These are phyloP conservation scores for Calephelis virginiensis DNA, from an alignment of 1,140 invertebrate species.

Conservation along the genomic window DNA sequence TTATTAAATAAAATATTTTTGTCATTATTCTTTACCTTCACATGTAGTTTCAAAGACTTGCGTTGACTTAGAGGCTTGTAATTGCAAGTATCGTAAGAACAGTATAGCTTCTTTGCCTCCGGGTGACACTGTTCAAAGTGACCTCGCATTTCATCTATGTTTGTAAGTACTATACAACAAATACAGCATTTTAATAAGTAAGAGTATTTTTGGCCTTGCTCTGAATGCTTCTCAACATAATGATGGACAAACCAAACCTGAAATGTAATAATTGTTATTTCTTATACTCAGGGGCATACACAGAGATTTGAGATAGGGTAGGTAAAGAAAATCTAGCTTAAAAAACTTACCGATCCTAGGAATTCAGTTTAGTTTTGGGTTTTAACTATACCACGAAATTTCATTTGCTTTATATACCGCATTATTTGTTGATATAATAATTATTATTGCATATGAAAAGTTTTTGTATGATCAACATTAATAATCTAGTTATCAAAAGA, in stretches of 20 bases:
- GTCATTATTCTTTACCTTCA: conserved; percentile 48
- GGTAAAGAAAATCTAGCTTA: too few relatives aligned
- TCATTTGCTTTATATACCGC: too few relatives aligned
- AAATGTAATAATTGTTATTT: conserved; percentile 27
- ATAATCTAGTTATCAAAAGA: too few relatives aligned
- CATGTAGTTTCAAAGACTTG: conserved; percentile 68
- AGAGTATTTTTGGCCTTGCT: conserved; percentile 25
- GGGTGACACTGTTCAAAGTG: conserved; percentile 62
- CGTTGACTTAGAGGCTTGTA: conserved; percentile 62
- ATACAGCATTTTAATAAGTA: conserved; percentile 60
- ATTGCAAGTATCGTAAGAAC: conserved; percentile 59
- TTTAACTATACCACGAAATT: too few relatives aligned
- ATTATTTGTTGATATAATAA: too few relatives aligned
- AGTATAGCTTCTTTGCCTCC: conserved; percentile 63
- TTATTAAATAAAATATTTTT: conserved; percentile 14
- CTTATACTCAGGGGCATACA: background rate
- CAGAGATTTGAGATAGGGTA: too few relatives aligned
- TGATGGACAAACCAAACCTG: conserved; percentile 66
- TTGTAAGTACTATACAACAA: conserved; percentile 50
- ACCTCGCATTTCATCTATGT: conserved; percentile 51
- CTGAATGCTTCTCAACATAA: conserved; percentile 50
- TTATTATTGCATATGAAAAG: too few relatives aligned
- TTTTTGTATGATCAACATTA: too few relatives aligned
- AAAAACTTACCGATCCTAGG: too few relatives aligned
- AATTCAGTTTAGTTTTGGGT: too few relatives aligned